phyloP scores from a whole-genome alignment of 2,797 vertebrate species.

The Silurus aristotelis region DNA sequence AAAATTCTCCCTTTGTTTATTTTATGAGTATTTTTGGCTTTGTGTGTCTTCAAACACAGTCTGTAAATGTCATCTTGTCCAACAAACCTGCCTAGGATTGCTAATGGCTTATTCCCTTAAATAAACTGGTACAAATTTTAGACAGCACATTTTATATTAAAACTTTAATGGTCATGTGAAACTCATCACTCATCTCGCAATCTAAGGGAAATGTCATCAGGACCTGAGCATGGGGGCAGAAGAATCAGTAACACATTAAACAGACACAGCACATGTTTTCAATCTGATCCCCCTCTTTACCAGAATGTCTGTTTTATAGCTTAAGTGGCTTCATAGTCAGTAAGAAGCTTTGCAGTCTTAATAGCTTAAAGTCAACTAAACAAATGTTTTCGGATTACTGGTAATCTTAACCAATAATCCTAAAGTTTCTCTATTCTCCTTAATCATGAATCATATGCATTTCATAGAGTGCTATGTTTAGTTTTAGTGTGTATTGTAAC shows the following conservation, averaged over 20 bases:
- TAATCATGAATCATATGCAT: neutral
- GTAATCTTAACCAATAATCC: neutral
- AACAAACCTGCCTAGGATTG: constrained; percentile 6
- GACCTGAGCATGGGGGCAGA: constrained; percentile 27
- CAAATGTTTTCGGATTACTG: neutral
- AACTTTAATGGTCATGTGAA: constrained; percentile 29
- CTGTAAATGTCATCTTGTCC: constrained; percentile 26
- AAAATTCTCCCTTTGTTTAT: constrained; percentile 38
- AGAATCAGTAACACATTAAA: constrained; percentile 15
- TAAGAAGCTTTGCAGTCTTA: no score
- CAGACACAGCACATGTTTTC: constrained; percentile 36
- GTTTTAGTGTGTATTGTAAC: neutral
- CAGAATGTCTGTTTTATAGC: constrained; percentile 33
- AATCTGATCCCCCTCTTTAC: neutral
- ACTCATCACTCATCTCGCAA: constrained; percentile 23
- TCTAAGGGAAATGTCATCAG: constrained; percentile 36
- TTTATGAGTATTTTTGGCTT: constrained; percentile 33
- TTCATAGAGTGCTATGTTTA: neutral
- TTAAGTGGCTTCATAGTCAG: neutral
- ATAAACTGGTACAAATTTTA: neutral
- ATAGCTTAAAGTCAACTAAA: neutral
- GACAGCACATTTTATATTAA: neutral
- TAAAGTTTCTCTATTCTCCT: neutral
- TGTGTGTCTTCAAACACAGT: constrained; percentile 18
- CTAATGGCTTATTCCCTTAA: constrained; percentile 11